Conservation (phyloP, 2,113 vertebrate genomes). For the Triplophysa rosa region DNA sequence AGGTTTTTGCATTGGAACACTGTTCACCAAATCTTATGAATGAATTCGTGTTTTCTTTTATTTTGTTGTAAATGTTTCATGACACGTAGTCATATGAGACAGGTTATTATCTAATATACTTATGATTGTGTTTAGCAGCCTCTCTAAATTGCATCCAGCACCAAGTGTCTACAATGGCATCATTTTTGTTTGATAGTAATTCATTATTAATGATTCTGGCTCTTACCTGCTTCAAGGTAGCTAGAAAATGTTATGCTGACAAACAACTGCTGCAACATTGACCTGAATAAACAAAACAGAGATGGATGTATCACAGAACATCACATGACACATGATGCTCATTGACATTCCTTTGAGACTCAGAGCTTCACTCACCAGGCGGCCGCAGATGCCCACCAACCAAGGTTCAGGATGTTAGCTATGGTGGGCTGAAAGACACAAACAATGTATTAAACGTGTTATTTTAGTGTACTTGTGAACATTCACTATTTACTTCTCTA, state of each 20-base stretch:
- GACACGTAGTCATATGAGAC: too few species aligned
- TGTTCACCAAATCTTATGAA: too few species aligned
- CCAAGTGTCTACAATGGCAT: not conserved
- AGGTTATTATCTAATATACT: too few species aligned
- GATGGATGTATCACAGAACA: slow-evolving; percentile 35
- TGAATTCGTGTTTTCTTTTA: too few species aligned
- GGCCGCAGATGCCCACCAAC: slow-evolving; percentile 93
- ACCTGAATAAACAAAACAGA: slow-evolving; percentile 75
- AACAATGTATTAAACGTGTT: slow-evolving; percentile 37
- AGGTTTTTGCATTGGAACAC: too few species aligned
- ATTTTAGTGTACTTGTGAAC: too few species aligned
- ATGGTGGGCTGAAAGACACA: slow-evolving; percentile 82
- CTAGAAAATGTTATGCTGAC: slow-evolving; percentile 89
- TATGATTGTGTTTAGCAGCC: too few species aligned
- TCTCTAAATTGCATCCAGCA: too few species aligned
- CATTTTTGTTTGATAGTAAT: not conserved
- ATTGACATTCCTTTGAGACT: not conserved
- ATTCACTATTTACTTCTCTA: too few species aligned
- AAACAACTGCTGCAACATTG: slow-evolving; percentile 90
- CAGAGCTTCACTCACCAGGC: slow-evolving; percentile 82
- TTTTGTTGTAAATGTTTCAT: too few species aligned
- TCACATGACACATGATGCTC: slow-evolving; percentile 21
- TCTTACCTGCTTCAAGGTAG: slow-evolving; percentile 89
- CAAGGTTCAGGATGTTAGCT: slow-evolving; percentile 87
- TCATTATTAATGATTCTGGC: not conserved